phyloP scores from a whole-genome alignment of 1,140 invertebrate species.

The Bicyclus anynana region DNA sequence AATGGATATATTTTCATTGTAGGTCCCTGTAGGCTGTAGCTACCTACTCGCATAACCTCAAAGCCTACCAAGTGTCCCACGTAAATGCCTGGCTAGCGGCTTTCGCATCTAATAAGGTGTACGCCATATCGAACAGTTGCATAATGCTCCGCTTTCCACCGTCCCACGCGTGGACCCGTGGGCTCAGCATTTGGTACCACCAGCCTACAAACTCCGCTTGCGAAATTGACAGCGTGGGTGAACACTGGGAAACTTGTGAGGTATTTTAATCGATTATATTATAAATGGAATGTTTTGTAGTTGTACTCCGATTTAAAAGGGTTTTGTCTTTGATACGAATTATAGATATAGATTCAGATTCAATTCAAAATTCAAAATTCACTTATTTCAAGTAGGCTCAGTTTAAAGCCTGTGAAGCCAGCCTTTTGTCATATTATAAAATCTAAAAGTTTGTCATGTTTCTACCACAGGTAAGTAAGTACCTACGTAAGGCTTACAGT shows the following conservation, averaged over 20 bases:
- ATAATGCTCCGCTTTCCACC: constrained; percentile 66
- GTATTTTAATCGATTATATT: constrained; percentile 19
- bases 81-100: constrained; percentile 15
- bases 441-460: no score
- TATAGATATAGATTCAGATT: no score
- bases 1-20: neutral
- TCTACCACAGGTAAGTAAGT: no score
- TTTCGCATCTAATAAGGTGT: constrained; percentile 56
- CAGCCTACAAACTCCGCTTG: constrained; percentile 34
- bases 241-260: constrained; percentile 5
- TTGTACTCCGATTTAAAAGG: no score
- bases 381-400: no score
- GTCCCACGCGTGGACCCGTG: constrained; percentile 50
- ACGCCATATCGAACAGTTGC: constrained; percentile 52
- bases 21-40: neutral
- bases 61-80: constrained; percentile 4
- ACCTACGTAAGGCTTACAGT: no score
- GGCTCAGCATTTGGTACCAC: constrained; percentile 51
- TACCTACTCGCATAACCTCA: neutral
- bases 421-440: no score
- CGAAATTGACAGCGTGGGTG: constrained; percentile 36
- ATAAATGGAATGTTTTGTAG: neutral
- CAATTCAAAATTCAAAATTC: no score
- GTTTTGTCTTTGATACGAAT: no score
- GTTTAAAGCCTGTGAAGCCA: no score